Evolutionary conservation across 2,797 vertebrate genomes (phyloP), one percentile per base, ranked within the genome.

Genomic region (Vespertilio murinus): DNA sequence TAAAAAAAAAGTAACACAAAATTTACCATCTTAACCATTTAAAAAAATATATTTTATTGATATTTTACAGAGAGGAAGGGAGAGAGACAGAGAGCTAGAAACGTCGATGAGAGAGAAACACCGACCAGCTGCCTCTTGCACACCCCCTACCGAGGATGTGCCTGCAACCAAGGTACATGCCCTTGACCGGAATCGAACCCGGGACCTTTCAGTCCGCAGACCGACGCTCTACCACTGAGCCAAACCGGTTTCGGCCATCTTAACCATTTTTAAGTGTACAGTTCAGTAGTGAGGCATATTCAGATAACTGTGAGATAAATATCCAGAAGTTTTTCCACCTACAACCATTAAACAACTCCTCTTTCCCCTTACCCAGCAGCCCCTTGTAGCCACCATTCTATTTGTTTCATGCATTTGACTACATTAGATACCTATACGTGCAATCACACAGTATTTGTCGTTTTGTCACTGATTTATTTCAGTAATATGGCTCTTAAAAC

Each of bases 351-450:
- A 67, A 64, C 61, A 74, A 35, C 4, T 6, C 45, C 20, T 23
- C 38, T 30, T 56, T 18, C 3, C 13, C 1, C 6, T 3, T 3
- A 14, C 3, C 18, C n/a, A 40, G 35, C 42, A 42, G 35, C 10
- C n/a, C 38, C 38, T 61, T 8, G 59, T 83, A 65, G 59, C 30
- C 10, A 81, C 35, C 65, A 45, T 77, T 54, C 47, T 54, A 33
- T 90, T 79, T 67, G 35, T 70, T 79, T 94, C 61, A 65, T 84
- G 75, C 35, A 67, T 59, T 7, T 70, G 88, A 87, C n/a, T 35
- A 33, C n/a, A 77, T 90, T 67, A 80, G 65, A 52, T 47, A 65
- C 6, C 10, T 90, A 38, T 28, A 78, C 67, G 38, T 47, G 47
- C 5, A 73, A n/a, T 47, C 28, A 61, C 23, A 17, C 3, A 56